Evolutionary conservation across 35 echinoderm and acorn worm genomes (phyloP).

Genomic region (Diadema setosum): DNA sequence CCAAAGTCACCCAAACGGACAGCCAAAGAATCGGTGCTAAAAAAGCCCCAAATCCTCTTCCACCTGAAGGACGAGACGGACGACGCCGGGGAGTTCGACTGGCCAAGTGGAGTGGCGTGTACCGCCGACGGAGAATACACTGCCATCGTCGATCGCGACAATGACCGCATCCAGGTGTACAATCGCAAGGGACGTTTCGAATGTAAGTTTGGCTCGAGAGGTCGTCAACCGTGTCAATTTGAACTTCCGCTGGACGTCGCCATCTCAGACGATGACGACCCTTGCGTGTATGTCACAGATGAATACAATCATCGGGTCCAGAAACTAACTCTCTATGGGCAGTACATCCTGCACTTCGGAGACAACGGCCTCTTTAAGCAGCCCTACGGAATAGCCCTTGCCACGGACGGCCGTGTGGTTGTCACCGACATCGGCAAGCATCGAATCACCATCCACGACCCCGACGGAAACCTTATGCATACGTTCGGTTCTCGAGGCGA

Average conservation of each 20-base stretch:
- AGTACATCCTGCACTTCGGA: conserved; percentile 90
- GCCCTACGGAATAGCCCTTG: conserved; percentile 92
- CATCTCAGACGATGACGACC: conserved; percentile 85
- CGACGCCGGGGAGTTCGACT: conserved; percentile 97
- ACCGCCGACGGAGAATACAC: conserved; percentile 90
- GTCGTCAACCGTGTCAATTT: conserved; percentile 87
- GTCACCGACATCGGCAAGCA: conserved; percentile 99
- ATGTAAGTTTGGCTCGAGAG: conserved; percentile 96
- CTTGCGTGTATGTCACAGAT: conserved; percentile 89
- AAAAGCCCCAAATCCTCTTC: conserved; percentile 82
- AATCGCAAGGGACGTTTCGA: conserved; percentile 95
- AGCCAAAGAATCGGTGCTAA: conserved; percentile 8
- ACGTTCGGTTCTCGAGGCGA: conserved; percentile 86
- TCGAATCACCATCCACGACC: conserved; percentile 87
- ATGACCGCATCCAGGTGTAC: conserved; percentile 96
- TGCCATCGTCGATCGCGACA: conserved; percentile 90
- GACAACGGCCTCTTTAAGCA: conserved; percentile 98
- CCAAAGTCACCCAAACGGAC: conserved; percentile 66
- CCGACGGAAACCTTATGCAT: conserved; percentile 73
- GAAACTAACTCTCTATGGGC: conserved; percentile 93
- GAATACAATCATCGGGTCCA: conserved; percentile 99
- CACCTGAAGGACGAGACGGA: conserved; percentile 91
- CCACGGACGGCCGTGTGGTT: conserved; percentile 58
- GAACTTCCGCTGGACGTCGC: conserved; percentile 95
- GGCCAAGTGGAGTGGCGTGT: conserved; percentile 94